These are phyloP conservation scores for Drosophila navojoa DNA, from an alignment of 1,140 invertebrate species.

Conservation along the genomic window DNA sequence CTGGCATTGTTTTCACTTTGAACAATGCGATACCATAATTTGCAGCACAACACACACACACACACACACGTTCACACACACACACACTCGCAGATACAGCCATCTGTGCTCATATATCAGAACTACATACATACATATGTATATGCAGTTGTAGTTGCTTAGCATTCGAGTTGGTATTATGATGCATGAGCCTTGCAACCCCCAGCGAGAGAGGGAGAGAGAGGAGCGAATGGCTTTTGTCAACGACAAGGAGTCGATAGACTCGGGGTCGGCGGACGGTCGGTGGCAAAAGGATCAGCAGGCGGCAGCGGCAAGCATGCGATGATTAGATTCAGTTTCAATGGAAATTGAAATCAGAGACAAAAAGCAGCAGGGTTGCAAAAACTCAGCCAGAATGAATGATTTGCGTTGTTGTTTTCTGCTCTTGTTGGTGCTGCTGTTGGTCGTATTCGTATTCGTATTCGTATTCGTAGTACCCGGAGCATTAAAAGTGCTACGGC, in stretches of 20 bases:
- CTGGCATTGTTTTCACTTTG: constrained; percentile 73
- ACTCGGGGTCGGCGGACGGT: background rate
- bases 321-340: constrained; percentile 81
- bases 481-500: constrained; percentile 36
- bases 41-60: constrained; percentile 42
- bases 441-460: background rate
- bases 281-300: constrained; percentile 58
- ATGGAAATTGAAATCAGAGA: constrained; percentile 82
- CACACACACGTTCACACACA: constrained; percentile 5
- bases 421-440: background rate
- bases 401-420: constrained; percentile 24
- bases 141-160: constrained; percentile 63
- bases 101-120: constrained; percentile 19
- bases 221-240: constrained; percentile 7
- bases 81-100: background rate
- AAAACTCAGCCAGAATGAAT: constrained; percentile 37
- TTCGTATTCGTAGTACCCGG: constrained; percentile 1
- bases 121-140: constrained; percentile 62
- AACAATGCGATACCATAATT: constrained; percentile 76
- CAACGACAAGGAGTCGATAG: constrained; percentile 19
- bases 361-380: constrained; percentile 67
- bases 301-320: constrained; percentile 61
- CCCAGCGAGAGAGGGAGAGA: background rate
- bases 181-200: constrained; percentile 48
- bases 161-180: constrained; percentile 41